Percentiles rank a stretch among this genome's conserved stretches.
phyloP scores from a whole-genome alignment of 1,140 invertebrate species.

The Pseudomyrmex pallidus region DNA sequence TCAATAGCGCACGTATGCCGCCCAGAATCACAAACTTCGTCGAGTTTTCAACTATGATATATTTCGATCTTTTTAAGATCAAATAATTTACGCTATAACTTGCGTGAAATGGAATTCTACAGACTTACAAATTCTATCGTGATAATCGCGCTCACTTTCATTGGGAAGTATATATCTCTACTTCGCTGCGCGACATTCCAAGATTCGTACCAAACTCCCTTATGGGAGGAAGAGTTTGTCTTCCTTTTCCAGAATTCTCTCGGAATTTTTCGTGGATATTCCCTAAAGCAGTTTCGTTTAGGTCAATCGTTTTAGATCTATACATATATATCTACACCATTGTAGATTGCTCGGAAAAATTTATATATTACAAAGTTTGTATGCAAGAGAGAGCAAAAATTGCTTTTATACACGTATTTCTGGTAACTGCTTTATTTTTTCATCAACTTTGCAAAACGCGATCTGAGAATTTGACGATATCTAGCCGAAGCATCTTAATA shows the following conservation, averaged over 20 bases:
- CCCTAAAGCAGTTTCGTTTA: slow-evolving; percentile 14
- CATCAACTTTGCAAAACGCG: neutral
- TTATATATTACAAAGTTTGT: no score
- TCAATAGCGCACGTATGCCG: neutral
- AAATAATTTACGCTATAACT: no score
- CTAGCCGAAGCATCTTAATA: neutral
- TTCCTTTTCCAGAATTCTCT: neutral
- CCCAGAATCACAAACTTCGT: neutral
- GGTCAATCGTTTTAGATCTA: neutral
- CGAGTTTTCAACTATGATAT: neutral
- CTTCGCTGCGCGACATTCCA: neutral
- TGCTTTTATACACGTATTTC: no score
- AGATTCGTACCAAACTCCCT: slow-evolving; percentile 24
- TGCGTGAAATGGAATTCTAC: neutral
- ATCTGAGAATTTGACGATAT: neutral
- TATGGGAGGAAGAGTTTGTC: neutral
- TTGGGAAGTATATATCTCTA: neutral
- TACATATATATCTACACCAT: no score
- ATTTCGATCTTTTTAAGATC: neutral
- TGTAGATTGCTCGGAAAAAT: neutral
- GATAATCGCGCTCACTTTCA: slow-evolving; percentile 10
- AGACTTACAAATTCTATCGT: neutral
- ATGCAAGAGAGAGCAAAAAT: no score
- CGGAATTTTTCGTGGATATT: slow-evolving; percentile 18
- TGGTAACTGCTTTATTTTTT: neutral